Percentiles rank a stretch among this genome's conserved stretches.
Conservation (phyloP, 2,113 vertebrate species). For the Propithecus coquereli region DNA sequence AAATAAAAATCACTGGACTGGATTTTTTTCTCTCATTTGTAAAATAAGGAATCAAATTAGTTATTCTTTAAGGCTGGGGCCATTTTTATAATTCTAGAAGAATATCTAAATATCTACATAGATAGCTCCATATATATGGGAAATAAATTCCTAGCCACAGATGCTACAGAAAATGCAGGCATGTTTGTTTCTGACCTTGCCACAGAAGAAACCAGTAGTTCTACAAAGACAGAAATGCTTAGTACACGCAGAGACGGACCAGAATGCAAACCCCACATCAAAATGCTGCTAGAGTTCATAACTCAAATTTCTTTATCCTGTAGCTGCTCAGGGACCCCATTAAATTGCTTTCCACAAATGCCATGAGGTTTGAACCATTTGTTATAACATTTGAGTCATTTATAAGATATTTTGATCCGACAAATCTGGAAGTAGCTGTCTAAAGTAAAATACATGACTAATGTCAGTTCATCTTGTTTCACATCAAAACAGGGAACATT, state of each 20-base stretch:
- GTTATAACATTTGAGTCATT: conserved; percentile 77
- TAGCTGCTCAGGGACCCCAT: conserved; percentile 74
- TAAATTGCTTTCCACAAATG: conserved; percentile 76
- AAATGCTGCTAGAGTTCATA: conserved; percentile 74
- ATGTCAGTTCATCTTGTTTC: conserved; percentile 62
- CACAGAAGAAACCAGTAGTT: background rate
- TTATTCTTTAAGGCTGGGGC: background rate
- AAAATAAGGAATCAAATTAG: background rate
- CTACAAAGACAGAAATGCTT: conserved; percentile 27
- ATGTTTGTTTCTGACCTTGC: conserved; percentile 40
- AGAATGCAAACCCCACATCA: conserved; percentile 61
- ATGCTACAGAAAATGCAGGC: background rate
- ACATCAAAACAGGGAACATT: conserved; percentile 45
- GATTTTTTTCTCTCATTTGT: background rate
- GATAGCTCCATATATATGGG: background rate
- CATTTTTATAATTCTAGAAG: background rate
- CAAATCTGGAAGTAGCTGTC: conserved; percentile 74
- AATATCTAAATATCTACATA: background rate
- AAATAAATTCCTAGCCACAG: background rate
- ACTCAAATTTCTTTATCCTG: conserved; percentile 77
- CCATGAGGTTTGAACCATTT: conserved; percentile 75
- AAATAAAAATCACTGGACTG: background rate
- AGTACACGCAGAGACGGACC: background rate
- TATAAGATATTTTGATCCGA: conserved; percentile 77
- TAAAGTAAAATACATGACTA: conserved; percentile 67